Evolutionary conservation across 1,140 invertebrate species (phyloP).

Genomic region (Medauroidea extradentata): DNA sequence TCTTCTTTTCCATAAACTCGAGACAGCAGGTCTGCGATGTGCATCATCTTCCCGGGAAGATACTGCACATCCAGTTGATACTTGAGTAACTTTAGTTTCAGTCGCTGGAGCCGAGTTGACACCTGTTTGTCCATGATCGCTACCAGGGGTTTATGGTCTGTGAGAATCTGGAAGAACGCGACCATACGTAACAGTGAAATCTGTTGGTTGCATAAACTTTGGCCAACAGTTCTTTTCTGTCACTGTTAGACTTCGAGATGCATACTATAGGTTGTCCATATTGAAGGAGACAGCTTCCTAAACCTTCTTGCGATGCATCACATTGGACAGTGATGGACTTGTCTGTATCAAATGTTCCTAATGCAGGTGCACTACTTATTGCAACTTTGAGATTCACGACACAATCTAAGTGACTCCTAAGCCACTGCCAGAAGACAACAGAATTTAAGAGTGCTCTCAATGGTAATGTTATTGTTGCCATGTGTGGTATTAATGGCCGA

Average conservation of each 20-base stretch:
- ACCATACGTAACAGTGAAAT: constrained; percentile 43
- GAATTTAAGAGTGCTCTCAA: constrained; percentile 28
- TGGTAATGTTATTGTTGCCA: constrained; percentile 24
- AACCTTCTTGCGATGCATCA: constrained; percentile 33
- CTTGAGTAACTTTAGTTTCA: constrained; percentile 30
- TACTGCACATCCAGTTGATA: constrained; percentile 31
- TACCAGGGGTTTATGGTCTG: constrained; percentile 37
- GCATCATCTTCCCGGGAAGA: constrained; percentile 12
- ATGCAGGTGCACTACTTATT: constrained; percentile 25
- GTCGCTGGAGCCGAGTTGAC: constrained; percentile 33
- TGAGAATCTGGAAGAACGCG: constrained; percentile 28
- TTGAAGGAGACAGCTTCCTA: constrained; percentile 34
- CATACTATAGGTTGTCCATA: constrained; percentile 33
- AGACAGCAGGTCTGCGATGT: too few species aligned
- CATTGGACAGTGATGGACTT: constrained; percentile 26
- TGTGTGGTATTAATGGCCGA: constrained; percentile 34
- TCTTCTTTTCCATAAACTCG: neutral
- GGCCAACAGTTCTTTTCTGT: constrained; percentile 5
- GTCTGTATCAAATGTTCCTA: constrained; percentile 28
- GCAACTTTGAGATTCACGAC: constrained; percentile 29
- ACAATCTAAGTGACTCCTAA: constrained; percentile 19
- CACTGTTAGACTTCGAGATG: constrained; percentile 29
- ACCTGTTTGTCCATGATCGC: constrained; percentile 32
- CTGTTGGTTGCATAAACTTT: constrained; percentile 27
- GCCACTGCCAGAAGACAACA: constrained; percentile 23